phyloP scores from a whole-genome alignment of 2,113 vertebrate species.

The Ammodytes dubius region DNA sequence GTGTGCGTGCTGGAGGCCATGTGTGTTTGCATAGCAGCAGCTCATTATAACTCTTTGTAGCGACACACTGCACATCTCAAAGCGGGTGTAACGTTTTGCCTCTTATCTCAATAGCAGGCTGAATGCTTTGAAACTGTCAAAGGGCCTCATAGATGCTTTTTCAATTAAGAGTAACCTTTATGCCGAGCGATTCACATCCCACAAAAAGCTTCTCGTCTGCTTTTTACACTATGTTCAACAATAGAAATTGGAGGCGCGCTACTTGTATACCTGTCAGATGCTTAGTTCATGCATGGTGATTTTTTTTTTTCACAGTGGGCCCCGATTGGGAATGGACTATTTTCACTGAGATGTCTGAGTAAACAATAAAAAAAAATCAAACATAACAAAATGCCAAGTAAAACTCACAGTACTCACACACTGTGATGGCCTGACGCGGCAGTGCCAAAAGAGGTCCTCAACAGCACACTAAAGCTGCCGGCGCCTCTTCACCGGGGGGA shows the following conservation, averaged over 20 bases:
- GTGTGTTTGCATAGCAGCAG: constrained; percentile 50
- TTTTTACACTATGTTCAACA: constrained; percentile 61
- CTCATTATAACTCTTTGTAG: constrained; percentile 68
- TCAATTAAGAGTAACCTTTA: constrained; percentile 77
- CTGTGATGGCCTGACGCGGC: constrained; percentile 18
- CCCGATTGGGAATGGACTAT: constrained; percentile 71
- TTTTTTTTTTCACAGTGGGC: constrained; percentile 40
- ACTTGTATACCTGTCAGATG: constrained; percentile 70
- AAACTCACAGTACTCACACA: constrained; percentile 22
- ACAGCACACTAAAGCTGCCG: constrained; percentile 2
- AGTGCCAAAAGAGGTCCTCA: constrained; percentile 22
- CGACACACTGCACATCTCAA: constrained; percentile 36
- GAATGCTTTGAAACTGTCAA: constrained; percentile 62
- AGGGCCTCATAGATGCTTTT: constrained; percentile 62
- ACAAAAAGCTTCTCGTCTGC: constrained; percentile 58
- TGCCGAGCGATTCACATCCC: constrained; percentile 49
- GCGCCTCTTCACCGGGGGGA: constrained; percentile 19
- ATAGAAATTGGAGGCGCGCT: constrained; percentile 41
- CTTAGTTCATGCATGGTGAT: constrained; percentile 46
- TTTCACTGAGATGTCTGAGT: constrained; percentile 67
- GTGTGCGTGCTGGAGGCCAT: not conserved
- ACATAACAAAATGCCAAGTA: constrained; percentile 52
- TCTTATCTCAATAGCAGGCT: constrained; percentile 64
- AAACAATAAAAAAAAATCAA: constrained; percentile 59
- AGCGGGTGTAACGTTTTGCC: constrained; percentile 18